Conservation (phyloP, 1,140 invertebrate species). For the Agraylea sexmaculata region DNA sequence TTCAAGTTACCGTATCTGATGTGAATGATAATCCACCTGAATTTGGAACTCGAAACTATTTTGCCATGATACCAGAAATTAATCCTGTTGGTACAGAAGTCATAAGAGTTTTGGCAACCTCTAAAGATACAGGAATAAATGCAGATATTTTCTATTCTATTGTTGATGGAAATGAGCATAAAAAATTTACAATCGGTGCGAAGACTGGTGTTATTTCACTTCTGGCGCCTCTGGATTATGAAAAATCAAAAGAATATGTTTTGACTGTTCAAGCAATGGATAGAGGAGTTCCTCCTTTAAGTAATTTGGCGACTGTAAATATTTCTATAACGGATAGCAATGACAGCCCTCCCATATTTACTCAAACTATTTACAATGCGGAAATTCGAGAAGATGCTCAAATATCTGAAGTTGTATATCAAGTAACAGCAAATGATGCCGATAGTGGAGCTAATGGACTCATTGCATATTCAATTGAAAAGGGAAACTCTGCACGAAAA, state of each 20-base stretch:
- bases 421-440: conserved; percentile 59
- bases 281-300: conserved; percentile 65
- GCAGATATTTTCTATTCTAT: conserved; percentile 78
- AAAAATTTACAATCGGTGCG: conserved; percentile 62
- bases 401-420: conserved; percentile 51
- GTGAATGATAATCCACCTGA: conserved; percentile 82
- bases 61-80: conserved; percentile 55
- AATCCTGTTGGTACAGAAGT: conserved; percentile 57
- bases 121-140: conserved; percentile 81
- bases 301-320: conserved; percentile 68
- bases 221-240: conserved; percentile 62
- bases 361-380: conserved; percentile 60
- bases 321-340: conserved; percentile 74
- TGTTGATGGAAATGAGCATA: conserved; percentile 69
- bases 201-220: conserved; percentile 59
- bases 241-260: conserved; percentile 68
- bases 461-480: conserved; percentile 59
- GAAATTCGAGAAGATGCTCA: conserved; percentile 60
- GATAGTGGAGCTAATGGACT: conserved; percentile 64
- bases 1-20: conserved; percentile 30
- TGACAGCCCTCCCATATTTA: conserved; percentile 71
- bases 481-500: conserved; percentile 59
- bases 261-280: conserved; percentile 78
- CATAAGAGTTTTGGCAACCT: conserved; percentile 65
- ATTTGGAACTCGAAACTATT: conserved; percentile 62